These are phyloP conservation scores for Odontomyia ornata DNA, from an alignment of 2,888 invertebrate species.

Conservation along the genomic window DNA sequence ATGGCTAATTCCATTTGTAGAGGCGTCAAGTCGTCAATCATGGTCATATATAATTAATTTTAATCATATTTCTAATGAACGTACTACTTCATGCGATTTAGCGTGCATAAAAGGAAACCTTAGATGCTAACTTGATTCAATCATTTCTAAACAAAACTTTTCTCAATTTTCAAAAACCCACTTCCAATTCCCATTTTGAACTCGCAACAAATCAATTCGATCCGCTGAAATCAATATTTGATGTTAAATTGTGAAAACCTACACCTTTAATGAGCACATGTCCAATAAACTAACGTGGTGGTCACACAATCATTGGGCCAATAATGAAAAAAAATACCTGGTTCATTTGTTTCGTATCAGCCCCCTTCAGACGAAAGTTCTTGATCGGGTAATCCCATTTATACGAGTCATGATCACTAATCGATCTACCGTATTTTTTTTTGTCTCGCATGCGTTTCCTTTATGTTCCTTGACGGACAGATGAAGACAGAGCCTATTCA, in stretches of 20 bases:
- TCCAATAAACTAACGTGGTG: slow-evolving; percentile 1
- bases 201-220: slow-evolving; percentile 32
- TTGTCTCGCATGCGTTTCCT: too few species aligned
- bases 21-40: too few species aligned
- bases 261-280: slow-evolving; percentile 23
- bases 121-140: too few species aligned
- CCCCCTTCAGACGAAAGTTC: neutral
- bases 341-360: neutral
- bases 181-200: neutral
- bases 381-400: slow-evolving; percentile 19
- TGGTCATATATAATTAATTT: too few species aligned
- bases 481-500: slow-evolving; percentile 6
- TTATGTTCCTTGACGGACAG: slow-evolving; percentile 15
- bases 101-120: too few species aligned
- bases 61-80: too few species aligned
- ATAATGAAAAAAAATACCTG: neutral
- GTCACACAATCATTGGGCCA: neutral
- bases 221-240: slow-evolving; percentile 38
- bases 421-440: slow-evolving; percentile 11
- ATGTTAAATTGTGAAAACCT: slow-evolving; percentile 20
- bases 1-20: too few species aligned
- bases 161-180: too few species aligned
- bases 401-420: slow-evolving; percentile 38
- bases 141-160: too few species aligned
- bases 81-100: too few species aligned